Conservation (phyloP, 2,888 invertebrate genomes). For the Limnephilus lunatus region DNA sequence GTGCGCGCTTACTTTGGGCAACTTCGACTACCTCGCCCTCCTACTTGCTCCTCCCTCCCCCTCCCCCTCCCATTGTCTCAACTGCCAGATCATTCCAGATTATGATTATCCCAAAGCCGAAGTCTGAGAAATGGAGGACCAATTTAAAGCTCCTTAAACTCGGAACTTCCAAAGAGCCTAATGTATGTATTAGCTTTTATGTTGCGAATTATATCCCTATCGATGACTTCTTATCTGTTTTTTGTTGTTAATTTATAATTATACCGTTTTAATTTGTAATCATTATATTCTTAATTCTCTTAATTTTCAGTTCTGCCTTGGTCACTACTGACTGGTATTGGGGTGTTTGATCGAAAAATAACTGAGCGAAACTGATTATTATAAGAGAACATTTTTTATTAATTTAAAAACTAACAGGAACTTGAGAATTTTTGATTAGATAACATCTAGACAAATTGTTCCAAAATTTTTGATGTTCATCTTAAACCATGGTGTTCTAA, state of each 20-base stretch:
- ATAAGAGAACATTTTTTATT: neutral
- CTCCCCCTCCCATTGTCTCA: conserved; percentile 20
- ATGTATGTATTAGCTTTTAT: neutral
- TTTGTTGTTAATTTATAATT: neutral
- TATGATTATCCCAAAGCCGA: conserved; percentile 45
- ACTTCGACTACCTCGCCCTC: conserved; percentile 6
- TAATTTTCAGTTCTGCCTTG: neutral
- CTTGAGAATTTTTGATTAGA: too few species aligned
- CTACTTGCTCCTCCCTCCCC: neutral
- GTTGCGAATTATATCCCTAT: conserved; percentile 6
- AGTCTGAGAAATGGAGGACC: conserved; percentile 2
- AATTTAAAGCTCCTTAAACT: conserved; percentile 39
- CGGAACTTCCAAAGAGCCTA: conserved; percentile 22
- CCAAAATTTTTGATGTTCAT: too few species aligned
- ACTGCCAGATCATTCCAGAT: conserved; percentile 50
- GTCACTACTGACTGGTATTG: neutral
- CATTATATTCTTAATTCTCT: neutral
- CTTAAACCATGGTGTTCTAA: too few species aligned
- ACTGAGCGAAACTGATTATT: neutral
- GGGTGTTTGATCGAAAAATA: neutral
- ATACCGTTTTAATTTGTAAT: neutral
- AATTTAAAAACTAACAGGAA: neutral
- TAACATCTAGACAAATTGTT: too few species aligned
- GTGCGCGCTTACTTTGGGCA: conserved; percentile 34
- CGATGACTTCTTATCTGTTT: neutral